Percentiles rank a stretch among this genome's conserved stretches.
These are phyloP conservation scores for Parauchenoglanis punctatus DNA, from an alignment of 2,797 vertebrate species.

Conservation along the genomic window DNA sequence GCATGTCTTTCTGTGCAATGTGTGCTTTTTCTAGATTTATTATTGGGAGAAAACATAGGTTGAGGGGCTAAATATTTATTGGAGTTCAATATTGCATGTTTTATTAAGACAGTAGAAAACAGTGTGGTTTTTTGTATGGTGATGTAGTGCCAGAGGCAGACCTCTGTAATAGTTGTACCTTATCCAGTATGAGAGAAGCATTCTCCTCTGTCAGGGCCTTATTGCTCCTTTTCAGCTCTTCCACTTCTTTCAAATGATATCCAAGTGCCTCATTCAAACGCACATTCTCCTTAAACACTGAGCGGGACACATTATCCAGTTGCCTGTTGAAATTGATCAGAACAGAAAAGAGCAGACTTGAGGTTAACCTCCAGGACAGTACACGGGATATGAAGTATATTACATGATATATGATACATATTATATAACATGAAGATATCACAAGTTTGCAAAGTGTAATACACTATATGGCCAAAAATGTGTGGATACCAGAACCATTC, in stretches of 20 bases:
- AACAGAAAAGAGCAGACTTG: background rate
- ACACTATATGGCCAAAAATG: background rate
- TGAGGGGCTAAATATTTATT: conserved; percentile 39
- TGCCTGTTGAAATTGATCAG: conserved; percentile 71
- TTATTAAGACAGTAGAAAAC: conserved; percentile 12
- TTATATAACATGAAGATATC: background rate
- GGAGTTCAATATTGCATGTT: conserved; percentile 27
- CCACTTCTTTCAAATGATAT: conserved; percentile 78
- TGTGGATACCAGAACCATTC: background rate
- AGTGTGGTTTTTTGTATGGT: conserved; percentile 9
- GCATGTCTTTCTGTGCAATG: conserved; percentile 31
- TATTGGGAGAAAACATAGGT: conserved; percentile 22
- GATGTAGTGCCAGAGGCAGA: background rate
- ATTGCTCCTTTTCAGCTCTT: conserved; percentile 73
- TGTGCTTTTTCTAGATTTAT: conserved; percentile 33
- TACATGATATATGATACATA: no score
- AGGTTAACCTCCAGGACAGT: background rate
- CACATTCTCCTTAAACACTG: conserved; percentile 84
- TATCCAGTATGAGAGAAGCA: conserved; percentile 73
- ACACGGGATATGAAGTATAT: background rate
- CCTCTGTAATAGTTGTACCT: conserved; percentile 64
- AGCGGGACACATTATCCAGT: conserved; percentile 76
- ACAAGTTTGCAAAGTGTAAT: background rate
- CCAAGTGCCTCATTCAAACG: conserved; percentile 79
- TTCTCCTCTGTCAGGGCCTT: conserved; percentile 74